Conservation (phyloP, 2,797 vertebrate species). For the Poecilia picta region DNA sequence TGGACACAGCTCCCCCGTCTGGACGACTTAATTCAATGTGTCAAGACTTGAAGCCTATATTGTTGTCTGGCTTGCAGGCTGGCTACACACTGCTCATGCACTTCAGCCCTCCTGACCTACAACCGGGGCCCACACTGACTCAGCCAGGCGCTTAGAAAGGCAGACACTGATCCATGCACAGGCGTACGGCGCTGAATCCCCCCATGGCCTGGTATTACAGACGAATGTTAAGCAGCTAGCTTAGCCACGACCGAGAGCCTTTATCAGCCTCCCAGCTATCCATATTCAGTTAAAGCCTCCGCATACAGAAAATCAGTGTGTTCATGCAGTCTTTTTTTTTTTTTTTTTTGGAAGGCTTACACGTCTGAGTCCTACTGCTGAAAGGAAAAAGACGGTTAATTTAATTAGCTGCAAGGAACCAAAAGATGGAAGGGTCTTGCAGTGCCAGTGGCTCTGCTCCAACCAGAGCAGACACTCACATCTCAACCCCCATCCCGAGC, state of each 20-base stretch:
- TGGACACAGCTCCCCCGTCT: not conserved
- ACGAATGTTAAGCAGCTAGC: constrained; percentile 71
- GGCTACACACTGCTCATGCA: constrained; percentile 36
- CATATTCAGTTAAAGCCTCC: constrained; percentile 58
- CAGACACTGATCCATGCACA: constrained; percentile 51
- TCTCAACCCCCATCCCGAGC: constrained; percentile 54
- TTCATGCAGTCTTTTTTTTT: constrained; percentile 51
- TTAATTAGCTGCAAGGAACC: constrained; percentile 75
- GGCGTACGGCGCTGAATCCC: constrained; percentile 53
- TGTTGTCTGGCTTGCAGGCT: constrained; percentile 11
- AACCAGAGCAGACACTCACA: constrained; percentile 47
- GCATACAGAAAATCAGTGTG: constrained; percentile 53
- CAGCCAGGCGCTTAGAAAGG: constrained; percentile 51
- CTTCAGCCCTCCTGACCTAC: constrained; percentile 50
- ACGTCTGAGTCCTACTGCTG: constrained; percentile 61
- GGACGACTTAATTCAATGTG: not conserved
- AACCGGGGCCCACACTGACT: constrained; percentile 48
- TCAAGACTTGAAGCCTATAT: not conserved
- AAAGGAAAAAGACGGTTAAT: constrained; percentile 68
- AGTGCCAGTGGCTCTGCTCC: constrained; percentile 66
- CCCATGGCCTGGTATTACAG: constrained; percentile 56
- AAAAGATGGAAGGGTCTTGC: constrained; percentile 67
- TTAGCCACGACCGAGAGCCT: constrained; percentile 46
- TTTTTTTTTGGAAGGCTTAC: constrained; percentile 46
- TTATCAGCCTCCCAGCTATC: constrained; percentile 52